Evolutionary conservation across 2,888 invertebrate species (phyloP).

Genomic region (Parnassius smintheus): DNA sequence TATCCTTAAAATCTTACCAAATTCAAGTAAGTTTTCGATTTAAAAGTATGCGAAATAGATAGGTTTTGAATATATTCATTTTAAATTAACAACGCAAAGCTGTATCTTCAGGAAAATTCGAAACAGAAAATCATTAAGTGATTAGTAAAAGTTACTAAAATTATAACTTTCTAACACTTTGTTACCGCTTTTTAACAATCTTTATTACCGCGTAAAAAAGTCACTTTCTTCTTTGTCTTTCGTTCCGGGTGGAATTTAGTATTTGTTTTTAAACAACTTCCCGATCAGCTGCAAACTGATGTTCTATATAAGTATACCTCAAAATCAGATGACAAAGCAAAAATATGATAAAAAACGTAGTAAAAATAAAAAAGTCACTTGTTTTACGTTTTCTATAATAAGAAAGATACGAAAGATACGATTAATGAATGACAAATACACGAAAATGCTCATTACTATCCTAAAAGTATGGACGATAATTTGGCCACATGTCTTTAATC

Average conservation of each 20-base stretch:
- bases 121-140: neutral
- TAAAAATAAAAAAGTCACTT: too few species aligned
- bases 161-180: conserved; percentile 22
- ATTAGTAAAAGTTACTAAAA: conserved; percentile 19
- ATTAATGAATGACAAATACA: conserved; percentile 31
- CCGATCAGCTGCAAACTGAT: too few species aligned
- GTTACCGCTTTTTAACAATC: conserved; percentile 8
- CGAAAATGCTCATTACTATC: conserved; percentile 35
- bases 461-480: conserved; percentile 70
- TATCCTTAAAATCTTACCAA: conserved; percentile 16
- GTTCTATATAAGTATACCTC: too few species aligned
- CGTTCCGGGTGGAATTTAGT: too few species aligned
- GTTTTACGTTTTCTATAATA: too few species aligned
- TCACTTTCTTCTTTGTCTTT: too few species aligned
- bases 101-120: conserved; percentile 5
- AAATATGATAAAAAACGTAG: too few species aligned
- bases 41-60: conserved; percentile 11
- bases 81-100: neutral
- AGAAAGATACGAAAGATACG: conserved; percentile 27
- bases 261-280: too few species aligned
- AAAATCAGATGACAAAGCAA: too few species aligned
- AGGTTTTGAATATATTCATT: conserved; percentile 1
- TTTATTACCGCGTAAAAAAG: neutral
- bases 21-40: conserved; percentile 18
- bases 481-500: conserved; percentile 71